These are phyloP conservation scores for Sclerurus mexicanus DNA, from an alignment of 2,113 vertebrate genomes.

Conservation along the genomic window DNA sequence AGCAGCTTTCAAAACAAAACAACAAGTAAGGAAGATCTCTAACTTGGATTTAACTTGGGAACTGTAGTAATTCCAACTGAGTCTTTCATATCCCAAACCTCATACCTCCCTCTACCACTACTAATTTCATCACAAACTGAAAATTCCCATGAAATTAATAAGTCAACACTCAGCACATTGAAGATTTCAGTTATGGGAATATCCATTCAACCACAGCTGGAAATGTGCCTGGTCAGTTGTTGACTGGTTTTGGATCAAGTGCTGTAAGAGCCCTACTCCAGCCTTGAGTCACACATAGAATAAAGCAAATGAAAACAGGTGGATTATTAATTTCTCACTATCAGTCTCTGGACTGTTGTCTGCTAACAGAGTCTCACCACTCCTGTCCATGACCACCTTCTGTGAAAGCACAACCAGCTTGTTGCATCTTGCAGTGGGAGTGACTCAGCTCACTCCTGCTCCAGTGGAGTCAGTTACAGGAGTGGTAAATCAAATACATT, in stretches of 20 bases:
- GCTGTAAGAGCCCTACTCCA: neutral
- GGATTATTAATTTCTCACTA: neutral
- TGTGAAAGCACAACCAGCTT: neutral
- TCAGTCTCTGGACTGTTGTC: neutral
- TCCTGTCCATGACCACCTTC: neutral
- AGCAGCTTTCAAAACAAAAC: neutral
- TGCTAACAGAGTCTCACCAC: neutral
- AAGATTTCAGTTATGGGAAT: neutral
- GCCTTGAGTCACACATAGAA: accelerated
- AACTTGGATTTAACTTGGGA: neutral
- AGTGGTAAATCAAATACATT: constrained; percentile 44
- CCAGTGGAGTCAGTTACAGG: constrained; percentile 24
- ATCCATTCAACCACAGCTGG: neutral
- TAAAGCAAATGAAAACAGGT: neutral
- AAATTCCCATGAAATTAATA: neutral
- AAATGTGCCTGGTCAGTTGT: neutral
- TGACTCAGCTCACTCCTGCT: neutral
- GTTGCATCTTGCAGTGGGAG: constrained; percentile 11
- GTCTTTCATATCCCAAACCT: neutral
- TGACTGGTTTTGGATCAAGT: neutral
- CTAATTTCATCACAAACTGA: neutral
- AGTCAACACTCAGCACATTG: neutral
- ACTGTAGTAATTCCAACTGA: neutral
- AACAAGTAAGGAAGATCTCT: neutral
- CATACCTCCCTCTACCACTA: neutral